Base-by-base conservation (phyloP, 2,797 vertebrate species). In the Philypnodon macrostomus region DNA sequence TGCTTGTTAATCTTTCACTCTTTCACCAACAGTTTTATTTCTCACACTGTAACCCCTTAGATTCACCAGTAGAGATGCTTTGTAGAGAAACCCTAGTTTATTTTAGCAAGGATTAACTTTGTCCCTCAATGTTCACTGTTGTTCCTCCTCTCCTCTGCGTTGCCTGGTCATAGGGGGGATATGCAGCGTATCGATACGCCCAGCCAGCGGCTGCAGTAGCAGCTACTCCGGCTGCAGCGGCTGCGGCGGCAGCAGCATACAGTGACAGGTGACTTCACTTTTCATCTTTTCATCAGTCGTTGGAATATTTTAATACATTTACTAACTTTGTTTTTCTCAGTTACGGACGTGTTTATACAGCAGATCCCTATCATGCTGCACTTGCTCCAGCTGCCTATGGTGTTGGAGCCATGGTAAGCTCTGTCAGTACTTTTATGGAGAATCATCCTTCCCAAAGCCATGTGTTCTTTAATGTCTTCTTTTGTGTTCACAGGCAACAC, bases 341-440 rank as follows among this genome's bases (percentile, higher is more conserved):
- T 86, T 99, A 99, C 15, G 96, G 96, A 73, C 92, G 96, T 67
- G 95, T 97, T 83, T 99, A 97, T 84, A 96, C 96, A n/a, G 86
- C 96, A 71, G 96, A 98, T 77, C 95, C 96, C 67, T 98, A 98
- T 89, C 95, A 97, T 42, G 95, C 95, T 80, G 95, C 96, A 38
- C 91, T 98, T 58, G 91, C 93, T 81, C 93, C 95, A 63, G 92
- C 96, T 2, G 95, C 96, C 76, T 99, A 99, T 48, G 96, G 96
- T 85, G 96, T 99, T 70, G 95, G 96, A 81, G 96, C 96, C 85
- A 96, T 99, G 96, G 96, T 99, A 77, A 91, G 93, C 86, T 2
- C 9, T 4, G 2, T 2, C 9, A 3, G 2, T 31, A 11, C 10
- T 1, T 5, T 2, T 3, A 29, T 29, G 10, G 10, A 2, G 9